Evolutionary conservation across 1,140 invertebrate genomes (phyloP), one percentile per base, ranked within the genome.

Genomic region (Drosophila ercepeae): DNA sequence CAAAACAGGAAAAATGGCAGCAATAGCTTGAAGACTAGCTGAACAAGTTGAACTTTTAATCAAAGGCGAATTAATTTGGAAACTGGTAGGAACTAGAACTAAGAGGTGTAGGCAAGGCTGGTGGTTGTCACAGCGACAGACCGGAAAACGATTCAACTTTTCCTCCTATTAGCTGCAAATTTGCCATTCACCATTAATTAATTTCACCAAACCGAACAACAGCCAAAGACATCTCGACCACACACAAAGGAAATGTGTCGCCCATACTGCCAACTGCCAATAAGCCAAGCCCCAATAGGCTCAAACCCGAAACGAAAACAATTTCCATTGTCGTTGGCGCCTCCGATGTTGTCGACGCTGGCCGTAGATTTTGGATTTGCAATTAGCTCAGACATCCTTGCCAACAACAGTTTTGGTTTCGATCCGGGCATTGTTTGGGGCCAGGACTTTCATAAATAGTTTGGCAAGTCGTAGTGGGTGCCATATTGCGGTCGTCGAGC

Each of bases 181-280:
- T 84, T 76, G 58, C 81, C 72, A 76, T 81, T 88, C 68, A 86
- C 76, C 83, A 84, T 84, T 84, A 84, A 86, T 84, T 81, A 86
- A 81, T 81, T 86, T 84, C 48, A 52, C 52, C 53, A 25, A 41
- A 50, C 27, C 42, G 23, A 82, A 53, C 55, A 58, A 39, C 16
- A 58, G 19, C 13, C 49, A 67, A 54, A 63, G 39, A 50, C 42
- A 42, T 42, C 6, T 42, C 45, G 55, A 21, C 44, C 49, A 54
- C 32, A 48, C 69, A 59, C 69, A 70, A 51, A 72, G 34, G 63
- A 48, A 52, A 34, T 53, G 34, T 61, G 55, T 48, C 55, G 67
- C 21, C 21, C 44, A n/a, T n/a, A n/a, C n/a, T n/a, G n/a, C 51
- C 50, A 54, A 27, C 21, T 72, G 67, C 50, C 53, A 60, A 59